These are phyloP conservation scores for Caerostris extrusa DNA, from an alignment of 1,140 invertebrate species.

Conservation along the genomic window DNA sequence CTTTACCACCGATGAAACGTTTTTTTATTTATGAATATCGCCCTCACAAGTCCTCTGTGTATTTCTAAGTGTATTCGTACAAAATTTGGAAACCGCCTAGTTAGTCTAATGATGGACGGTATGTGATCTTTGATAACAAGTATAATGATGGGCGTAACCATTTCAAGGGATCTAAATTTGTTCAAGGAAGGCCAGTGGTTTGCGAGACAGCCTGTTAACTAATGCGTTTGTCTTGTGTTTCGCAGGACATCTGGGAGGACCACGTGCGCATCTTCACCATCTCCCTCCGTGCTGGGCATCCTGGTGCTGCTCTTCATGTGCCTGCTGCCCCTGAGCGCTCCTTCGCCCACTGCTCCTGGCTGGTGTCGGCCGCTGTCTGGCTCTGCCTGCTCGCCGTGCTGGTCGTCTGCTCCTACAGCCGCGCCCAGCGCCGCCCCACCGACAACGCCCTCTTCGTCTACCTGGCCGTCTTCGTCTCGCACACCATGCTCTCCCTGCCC, in stretches of 20 bases:
- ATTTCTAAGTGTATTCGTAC: too few relatives aligned
- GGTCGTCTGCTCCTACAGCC: slow-evolving; percentile 78
- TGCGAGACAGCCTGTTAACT: too few relatives aligned
- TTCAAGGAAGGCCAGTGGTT: too few relatives aligned
- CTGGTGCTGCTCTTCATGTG: slow-evolving; percentile 77
- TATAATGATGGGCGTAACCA: too few relatives aligned
- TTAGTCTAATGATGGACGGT: too few relatives aligned
- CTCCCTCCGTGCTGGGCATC: slow-evolving; percentile 77
- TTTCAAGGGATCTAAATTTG: too few relatives aligned
- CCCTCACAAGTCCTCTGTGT: too few relatives aligned
- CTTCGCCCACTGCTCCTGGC: slow-evolving; percentile 76
- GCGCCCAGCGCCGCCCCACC: slow-evolving; percentile 73
- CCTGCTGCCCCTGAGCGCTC: slow-evolving; percentile 78
- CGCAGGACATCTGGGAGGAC: slow-evolving; percentile 73
- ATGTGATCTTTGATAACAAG: too few relatives aligned
- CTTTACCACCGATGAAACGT: too few relatives aligned
- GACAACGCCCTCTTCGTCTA: slow-evolving; percentile 80
- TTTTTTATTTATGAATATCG: too few relatives aligned
- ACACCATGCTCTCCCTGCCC: slow-evolving; percentile 80
- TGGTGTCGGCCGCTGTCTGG: slow-evolving; percentile 79
- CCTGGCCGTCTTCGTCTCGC: slow-evolving; percentile 80
- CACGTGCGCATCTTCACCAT: slow-evolving; percentile 78
- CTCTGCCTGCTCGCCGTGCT: slow-evolving; percentile 73
- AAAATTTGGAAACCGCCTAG: too few relatives aligned
- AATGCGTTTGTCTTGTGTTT: background rate